Evolutionary conservation across 2,797 vertebrate species (phyloP).

Genomic region (Naso thynnoides): DNA sequence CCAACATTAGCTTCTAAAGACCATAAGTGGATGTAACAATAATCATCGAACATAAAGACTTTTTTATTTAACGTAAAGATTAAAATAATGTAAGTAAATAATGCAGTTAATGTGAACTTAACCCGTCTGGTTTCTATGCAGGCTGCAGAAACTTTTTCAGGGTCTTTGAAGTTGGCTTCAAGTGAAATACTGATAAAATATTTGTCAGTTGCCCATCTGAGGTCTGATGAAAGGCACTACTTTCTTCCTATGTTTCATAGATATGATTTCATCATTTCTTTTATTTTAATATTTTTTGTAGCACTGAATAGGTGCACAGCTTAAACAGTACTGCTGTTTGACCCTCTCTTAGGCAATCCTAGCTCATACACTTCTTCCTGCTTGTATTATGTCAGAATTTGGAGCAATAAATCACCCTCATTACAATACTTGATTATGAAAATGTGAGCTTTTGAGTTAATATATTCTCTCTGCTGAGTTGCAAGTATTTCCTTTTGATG

Average conservation of each 20-base stretch:
- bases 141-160: not conserved
- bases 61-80: too few species aligned
- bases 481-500: conserved; percentile 10
- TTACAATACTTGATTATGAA: not conserved
- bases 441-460: not conserved
- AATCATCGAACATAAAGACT: not conserved
- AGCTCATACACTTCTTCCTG: not conserved
- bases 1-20: not conserved
- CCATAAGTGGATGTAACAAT: not conserved
- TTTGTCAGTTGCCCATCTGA: not conserved
- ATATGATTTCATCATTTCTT: not conserved
- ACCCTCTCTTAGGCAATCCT: not conserved
- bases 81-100: too few species aligned
- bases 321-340: not conserved
- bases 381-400: not conserved
- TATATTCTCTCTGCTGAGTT: not conserved
- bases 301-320: not conserved
- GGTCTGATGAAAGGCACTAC: not conserved
- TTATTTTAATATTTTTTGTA: conserved; percentile 5
- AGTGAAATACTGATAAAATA: conserved; percentile 5
- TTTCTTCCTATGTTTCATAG: not conserved
- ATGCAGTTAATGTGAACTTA: too few species aligned
- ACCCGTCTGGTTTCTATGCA: not conserved
- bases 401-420: not conserved
- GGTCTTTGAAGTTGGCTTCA: not conserved